phyloP scores from a whole-genome alignment of 2,888 invertebrate genomes.

The Lathronympha strigana region DNA sequence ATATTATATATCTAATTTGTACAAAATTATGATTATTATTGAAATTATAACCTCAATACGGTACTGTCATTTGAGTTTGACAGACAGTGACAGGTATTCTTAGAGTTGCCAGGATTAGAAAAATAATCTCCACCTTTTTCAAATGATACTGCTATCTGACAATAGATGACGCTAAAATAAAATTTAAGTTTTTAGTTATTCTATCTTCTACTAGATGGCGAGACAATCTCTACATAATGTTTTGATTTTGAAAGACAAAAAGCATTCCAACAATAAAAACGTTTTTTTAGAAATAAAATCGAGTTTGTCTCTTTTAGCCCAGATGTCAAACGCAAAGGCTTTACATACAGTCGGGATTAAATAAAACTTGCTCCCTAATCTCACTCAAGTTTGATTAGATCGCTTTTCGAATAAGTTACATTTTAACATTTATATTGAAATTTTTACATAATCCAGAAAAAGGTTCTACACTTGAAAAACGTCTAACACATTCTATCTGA shows the following conservation, averaged over 20 bases:
- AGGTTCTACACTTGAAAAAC: conserved; percentile 32
- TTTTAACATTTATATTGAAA: conserved; percentile 69
- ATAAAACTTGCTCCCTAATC: conserved; percentile 61
- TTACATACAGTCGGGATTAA: conserved; percentile 49
- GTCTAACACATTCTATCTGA: not conserved
- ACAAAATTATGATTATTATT: conserved; percentile 33
- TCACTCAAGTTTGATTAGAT: conserved; percentile 62
- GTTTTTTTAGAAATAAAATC: not conserved
- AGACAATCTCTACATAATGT: not conserved
- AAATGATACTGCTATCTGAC: not conserved
- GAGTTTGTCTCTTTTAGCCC: not conserved
- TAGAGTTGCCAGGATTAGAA: conserved; percentile 16
- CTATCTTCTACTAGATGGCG: conserved; percentile 21
- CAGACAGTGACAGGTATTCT: conserved; percentile 18
- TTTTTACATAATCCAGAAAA: conserved; percentile 65
- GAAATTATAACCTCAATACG: conserved; percentile 36
- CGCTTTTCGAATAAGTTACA: conserved; percentile 53
- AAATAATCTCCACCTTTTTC: conserved; percentile 5
- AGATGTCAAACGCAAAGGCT: not conserved
- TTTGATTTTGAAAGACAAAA: no score
- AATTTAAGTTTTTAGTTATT: not conserved
- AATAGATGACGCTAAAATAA: conserved; percentile 21
- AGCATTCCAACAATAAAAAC: no score
- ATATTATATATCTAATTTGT: conserved; percentile 1
- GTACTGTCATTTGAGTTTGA: conserved; percentile 11